Conservation (phyloP, 2,797 vertebrate genomes). For the Tapera naevia region DNA sequence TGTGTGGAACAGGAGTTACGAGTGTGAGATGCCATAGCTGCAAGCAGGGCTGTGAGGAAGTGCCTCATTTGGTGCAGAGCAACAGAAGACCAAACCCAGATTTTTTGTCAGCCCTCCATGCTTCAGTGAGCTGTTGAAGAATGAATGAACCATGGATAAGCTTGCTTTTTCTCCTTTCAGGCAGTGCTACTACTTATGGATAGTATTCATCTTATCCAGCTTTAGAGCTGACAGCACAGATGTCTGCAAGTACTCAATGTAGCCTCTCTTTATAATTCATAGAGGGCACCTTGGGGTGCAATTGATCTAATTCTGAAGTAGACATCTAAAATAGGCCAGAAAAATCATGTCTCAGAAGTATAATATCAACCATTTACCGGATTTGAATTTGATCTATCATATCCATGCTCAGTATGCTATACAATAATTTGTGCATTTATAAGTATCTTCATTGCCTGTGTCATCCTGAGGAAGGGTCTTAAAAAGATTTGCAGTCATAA, state of each 20-base stretch:
- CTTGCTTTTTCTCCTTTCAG: slow-evolving; percentile 19
- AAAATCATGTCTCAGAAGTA: slow-evolving; percentile 37
- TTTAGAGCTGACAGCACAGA: slow-evolving; percentile 47
- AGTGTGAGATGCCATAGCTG: neutral
- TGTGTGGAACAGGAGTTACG: neutral
- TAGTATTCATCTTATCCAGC: slow-evolving; percentile 47
- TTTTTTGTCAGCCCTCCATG: neutral
- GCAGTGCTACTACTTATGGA: slow-evolving; percentile 25
- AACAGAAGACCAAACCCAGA: neutral
- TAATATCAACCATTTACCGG: slow-evolving; percentile 30
- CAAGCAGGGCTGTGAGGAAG: neutral
- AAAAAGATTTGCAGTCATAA: slow-evolving; percentile 65
- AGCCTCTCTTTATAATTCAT: slow-evolving; percentile 42
- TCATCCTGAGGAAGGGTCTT: slow-evolving; percentile 61
- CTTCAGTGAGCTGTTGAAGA: neutral
- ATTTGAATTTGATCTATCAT: slow-evolving; percentile 36
- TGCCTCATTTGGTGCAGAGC: neutral
- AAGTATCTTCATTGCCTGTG: slow-evolving; percentile 53
- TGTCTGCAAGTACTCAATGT: neutral
- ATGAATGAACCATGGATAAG: neutral
- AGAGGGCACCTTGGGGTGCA: slow-evolving; percentile 47
- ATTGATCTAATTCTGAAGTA: slow-evolving; percentile 42
- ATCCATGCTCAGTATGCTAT: slow-evolving; percentile 2
- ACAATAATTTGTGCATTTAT: slow-evolving; percentile 42
- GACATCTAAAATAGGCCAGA: slow-evolving; percentile 14